Evolutionary conservation across 2,888 invertebrate species (phyloP).

Genomic region (Carterocephalus palaemon): DNA sequence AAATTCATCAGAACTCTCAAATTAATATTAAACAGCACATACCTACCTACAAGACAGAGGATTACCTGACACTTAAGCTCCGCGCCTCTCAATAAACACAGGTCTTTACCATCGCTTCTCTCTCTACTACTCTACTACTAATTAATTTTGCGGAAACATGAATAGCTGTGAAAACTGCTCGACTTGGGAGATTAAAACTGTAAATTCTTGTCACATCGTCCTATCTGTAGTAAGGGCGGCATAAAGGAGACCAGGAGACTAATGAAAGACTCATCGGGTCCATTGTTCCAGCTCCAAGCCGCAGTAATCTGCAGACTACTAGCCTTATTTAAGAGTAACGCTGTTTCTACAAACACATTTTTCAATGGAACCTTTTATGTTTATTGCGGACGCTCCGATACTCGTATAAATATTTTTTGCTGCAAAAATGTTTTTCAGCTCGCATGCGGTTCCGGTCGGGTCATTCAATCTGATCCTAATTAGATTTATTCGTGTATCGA

Average conservation of each 20-base stretch:
- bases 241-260: conserved; percentile 16
- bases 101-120: no score
- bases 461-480: no score
- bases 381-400: conserved; percentile 7
- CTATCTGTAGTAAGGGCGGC: conserved; percentile 9
- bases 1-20: no score
- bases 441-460: no score
- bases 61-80: no score
- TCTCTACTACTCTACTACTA: no score
- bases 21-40: no score
- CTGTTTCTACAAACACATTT: conserved; percentile 23
- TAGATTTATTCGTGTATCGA: no score
- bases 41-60: no score
- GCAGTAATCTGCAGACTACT: conserved; percentile 22
- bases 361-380: conserved; percentile 5
- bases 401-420: not conserved
- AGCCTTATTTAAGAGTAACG: conserved; percentile 23
- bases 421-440: conserved; percentile 4
- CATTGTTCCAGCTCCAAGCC: conserved; percentile 21
- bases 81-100: no score
- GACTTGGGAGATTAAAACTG: conserved; percentile 11
- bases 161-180: no score
- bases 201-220: conserved; percentile 4
- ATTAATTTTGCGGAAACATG: no score
- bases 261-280: conserved; percentile 23